phyloP scores from a whole-genome alignment of 2,113 vertebrate genomes.

The Stegastes partitus region DNA sequence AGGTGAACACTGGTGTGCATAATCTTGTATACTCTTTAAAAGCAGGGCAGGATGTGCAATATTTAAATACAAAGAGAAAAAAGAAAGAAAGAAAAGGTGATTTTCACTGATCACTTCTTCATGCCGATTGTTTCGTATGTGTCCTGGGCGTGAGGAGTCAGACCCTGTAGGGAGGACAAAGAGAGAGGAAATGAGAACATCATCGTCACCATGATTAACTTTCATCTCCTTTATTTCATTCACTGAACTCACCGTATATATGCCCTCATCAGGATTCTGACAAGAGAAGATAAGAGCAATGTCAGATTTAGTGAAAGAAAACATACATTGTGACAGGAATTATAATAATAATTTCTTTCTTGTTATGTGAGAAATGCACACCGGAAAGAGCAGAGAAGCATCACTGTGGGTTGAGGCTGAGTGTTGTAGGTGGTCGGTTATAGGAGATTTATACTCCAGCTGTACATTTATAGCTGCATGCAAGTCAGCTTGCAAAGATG shows the following conservation, averaged over 20 bases:
- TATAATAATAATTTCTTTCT: neutral
- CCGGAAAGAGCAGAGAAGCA: neutral
- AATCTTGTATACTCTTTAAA: constrained; percentile 1
- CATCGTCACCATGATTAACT: too few species aligned
- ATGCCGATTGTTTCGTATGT: constrained; percentile 81
- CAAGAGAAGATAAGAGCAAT: neutral
- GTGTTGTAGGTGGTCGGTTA: constrained; percentile 20
- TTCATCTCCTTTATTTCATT: neutral
- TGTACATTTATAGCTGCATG: too few species aligned
- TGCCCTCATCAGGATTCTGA: constrained; percentile 56
- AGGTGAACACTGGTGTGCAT: neutral
- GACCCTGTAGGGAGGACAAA: constrained; percentile 64
- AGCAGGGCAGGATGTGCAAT: neutral
- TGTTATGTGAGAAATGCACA: neutral
- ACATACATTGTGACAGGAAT: neutral
- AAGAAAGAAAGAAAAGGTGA: neutral
- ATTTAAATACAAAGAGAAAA: constrained; percentile 28
- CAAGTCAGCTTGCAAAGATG: too few species aligned
- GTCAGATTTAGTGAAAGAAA: neutral
- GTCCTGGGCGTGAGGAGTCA: constrained; percentile 72
- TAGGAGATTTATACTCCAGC: constrained; percentile 35
- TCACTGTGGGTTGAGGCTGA: neutral
- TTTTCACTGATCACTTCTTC: constrained; percentile 56
- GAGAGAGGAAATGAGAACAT: neutral
- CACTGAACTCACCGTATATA: constrained; percentile 67